phyloP scores from a whole-genome alignment of 2,797 vertebrate species.

The Gouania willdenowi region DNA sequence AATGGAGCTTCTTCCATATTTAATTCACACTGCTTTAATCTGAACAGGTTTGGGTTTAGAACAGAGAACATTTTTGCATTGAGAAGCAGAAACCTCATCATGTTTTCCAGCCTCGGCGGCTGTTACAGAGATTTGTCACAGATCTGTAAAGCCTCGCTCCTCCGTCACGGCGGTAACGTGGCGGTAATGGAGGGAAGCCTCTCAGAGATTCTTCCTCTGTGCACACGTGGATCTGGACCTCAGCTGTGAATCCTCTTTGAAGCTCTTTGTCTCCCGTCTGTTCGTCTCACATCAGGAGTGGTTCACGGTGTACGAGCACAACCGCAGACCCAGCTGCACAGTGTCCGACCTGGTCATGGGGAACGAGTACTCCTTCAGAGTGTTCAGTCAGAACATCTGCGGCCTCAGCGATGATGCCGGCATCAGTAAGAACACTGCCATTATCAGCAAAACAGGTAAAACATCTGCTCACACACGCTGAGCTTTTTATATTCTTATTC shows the following conservation, averaged over 20 bases:
- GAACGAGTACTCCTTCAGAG: constrained; percentile 85
- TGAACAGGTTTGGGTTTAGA: too few relatives aligned
- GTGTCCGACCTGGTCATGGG: constrained; percentile 90
- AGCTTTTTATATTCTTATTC: too few relatives aligned
- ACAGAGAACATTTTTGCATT: too few relatives aligned
- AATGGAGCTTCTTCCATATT: too few relatives aligned
- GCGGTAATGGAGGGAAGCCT: constrained; percentile 1
- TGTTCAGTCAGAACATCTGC: constrained; percentile 86
- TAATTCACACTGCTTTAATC: too few relatives aligned
- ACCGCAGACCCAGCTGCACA: constrained; percentile 81
- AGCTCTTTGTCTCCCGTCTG: neutral
- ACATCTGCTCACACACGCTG: too few relatives aligned
- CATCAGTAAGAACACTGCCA: constrained; percentile 83
- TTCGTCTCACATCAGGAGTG: constrained; percentile 76
- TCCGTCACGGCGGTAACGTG: constrained; percentile 2
- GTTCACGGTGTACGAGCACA: constrained; percentile 88
- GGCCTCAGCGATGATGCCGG: constrained; percentile 80
- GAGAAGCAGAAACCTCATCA: too few relatives aligned
- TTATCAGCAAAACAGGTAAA: constrained; percentile 82
- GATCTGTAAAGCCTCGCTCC: neutral
- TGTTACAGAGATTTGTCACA: neutral
- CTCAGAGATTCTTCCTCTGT: too few relatives aligned
- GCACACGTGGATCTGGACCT: neutral
- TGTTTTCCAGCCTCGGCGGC: too few relatives aligned
- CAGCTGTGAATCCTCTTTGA: constrained; percentile 21